Evolutionary conservation across 2,113 vertebrate genomes (phyloP), one percentile per base, ranked within the genome.

Genomic region (Cyprinodon brontotheroides): DNA sequence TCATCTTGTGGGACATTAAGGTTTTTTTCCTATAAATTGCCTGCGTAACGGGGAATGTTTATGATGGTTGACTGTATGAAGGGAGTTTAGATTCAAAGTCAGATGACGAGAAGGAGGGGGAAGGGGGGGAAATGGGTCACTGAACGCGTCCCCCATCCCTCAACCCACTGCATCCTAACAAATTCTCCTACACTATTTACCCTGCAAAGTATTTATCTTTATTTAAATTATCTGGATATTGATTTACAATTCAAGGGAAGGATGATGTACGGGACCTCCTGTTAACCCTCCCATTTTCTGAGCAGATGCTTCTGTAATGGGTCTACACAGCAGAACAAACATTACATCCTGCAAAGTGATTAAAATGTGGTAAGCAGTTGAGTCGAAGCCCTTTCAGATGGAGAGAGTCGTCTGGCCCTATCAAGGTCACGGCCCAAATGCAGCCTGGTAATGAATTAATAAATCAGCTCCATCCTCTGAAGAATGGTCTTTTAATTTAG

Each of bases 61-160:
- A 29, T 29, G 29, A 29, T 29, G 29, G 29, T 29, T 29, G 29
- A 29, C 87, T 86, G 78, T 79, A 81, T 88, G 86, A 87, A 66
- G 88, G 87, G 87, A 87, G 89, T 88, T 90, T 82, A 90, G 65
- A 85, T 81, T 65, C 69, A 71, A 12, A 17, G 50, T n/a, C 5
- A 57, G 50, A 20, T 2, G 50, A 57, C 17, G 50, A 47, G 45
- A 10, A 69, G 57, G 38, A 86, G 81, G 66, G 47, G 38, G 57
- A 45, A 47, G 20, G 61, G 59, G 50, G 14, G 67, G 39, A 38
- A 60, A 40, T 9, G 77, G 86, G 76, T 89, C 84, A 76, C 22
- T 70, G 78, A 75, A 79, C 81, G 74, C 29, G 39, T 48, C 87
- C 61, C 63, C 15, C 82, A 76, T 82, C 70, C 45, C 65, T 87